Base-by-base conservation (phyloP, 2,113 vertebrate genomes). In the Aix galericulata region DNA sequence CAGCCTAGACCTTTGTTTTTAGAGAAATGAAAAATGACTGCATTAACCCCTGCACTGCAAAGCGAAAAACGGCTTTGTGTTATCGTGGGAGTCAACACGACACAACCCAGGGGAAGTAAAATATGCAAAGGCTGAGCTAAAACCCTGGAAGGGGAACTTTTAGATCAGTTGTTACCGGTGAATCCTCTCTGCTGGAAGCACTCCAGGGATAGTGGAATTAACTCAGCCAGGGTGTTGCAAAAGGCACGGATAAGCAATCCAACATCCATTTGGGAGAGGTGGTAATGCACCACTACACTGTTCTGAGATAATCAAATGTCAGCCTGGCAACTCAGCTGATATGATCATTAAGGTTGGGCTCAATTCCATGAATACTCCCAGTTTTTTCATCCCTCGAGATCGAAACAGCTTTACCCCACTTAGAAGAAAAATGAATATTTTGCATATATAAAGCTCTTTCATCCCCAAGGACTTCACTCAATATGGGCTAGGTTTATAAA, bases 301-400 rank as follows among this genome's bases (percentile, higher is more conserved):
- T 25, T 88, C 5, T 0, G 56, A 93, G 87, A 87, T 94, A 96
- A 95, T 97, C 92, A 94, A 90, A 93, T 71, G 78, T 93, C 95
- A 96, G 92, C 64, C 94, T 96, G 94, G 94, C 87, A 90, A 50
- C 87, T 88, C 82, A 76, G 93, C 85, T 91, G 92, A 82, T 91
- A 34, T 1, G 2, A 82, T 96, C 94, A 93, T 97, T 96, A 94
- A 95, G 91, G 86, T 87, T 93, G 95, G 95, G 95, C 93, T 94
- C n/a, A 13, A 55, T 87, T 96, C 95, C 94, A 97, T 21, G 82
- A 90, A 81, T 88, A 91, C 77, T 95, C 91, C 71, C 91, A 96
- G 90, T 67, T 71, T 94, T 95, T 93, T 90, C 62, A 78, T 91
- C 93, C 82, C 69, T 75, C 77, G 67, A 93, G 92, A 53, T 84